phyloP scores from a whole-genome alignment of 1,140 invertebrate species.

The Thalassaphorura encarpata region DNA sequence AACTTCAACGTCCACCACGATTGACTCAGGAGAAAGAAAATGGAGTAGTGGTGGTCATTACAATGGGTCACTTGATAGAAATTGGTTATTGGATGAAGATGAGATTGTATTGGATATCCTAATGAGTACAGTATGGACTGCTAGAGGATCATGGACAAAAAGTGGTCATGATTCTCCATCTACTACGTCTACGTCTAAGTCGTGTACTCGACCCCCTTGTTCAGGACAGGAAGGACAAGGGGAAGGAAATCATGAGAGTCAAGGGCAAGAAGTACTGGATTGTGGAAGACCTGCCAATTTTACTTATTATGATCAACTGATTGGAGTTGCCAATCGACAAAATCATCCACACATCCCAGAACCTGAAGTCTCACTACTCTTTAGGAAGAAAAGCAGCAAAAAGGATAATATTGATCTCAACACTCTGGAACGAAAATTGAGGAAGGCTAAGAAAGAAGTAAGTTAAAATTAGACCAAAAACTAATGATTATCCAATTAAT shows the following conservation, averaged over 20 bases:
- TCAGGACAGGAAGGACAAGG: not conserved
- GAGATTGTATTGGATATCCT: slow-evolving; percentile 35
- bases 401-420: slow-evolving; percentile 64
- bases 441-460: slow-evolving; percentile 67
- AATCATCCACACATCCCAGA: slow-evolving; percentile 56
- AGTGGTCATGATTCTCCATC: slow-evolving; percentile 8
- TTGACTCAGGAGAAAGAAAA: slow-evolving; percentile 14
- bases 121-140: slow-evolving; percentile 34
- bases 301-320: slow-evolving; percentile 76
- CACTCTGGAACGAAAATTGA: slow-evolving; percentile 60
- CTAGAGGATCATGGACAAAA: slow-evolving; percentile 19
- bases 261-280: slow-evolving; percentile 42
- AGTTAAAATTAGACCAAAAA: not conserved
- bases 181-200: not conserved
- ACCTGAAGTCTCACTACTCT: slow-evolving; percentile 61
- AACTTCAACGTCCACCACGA: not conserved
- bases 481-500: not conserved
- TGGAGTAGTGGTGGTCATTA: slow-evolving; percentile 30
- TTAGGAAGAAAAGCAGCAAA: slow-evolving; percentile 57
- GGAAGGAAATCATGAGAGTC: not conserved
- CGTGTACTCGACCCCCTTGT: too few relatives aligned
- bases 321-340: slow-evolving; percentile 64
- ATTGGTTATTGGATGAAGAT: slow-evolving; percentile 27
- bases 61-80: too few relatives aligned
- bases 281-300: slow-evolving; percentile 63